Evolutionary conservation across 2,797 vertebrate genomes (phyloP), one percentile per base, ranked within the genome.

Genomic region (Sebastes minor): DNA sequence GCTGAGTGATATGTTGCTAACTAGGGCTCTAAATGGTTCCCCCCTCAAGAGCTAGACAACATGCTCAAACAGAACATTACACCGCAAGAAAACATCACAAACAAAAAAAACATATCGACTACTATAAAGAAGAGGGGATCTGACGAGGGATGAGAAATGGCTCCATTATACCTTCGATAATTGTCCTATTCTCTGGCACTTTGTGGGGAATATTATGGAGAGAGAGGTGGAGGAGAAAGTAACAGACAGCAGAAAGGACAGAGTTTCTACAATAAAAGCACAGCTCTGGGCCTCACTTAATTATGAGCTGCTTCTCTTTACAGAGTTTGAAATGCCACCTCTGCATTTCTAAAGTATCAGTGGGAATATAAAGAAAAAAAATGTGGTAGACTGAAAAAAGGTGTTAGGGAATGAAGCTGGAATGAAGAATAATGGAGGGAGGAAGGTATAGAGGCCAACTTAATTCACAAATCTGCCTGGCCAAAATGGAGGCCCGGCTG

Each of bases 271-370:
- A 82, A 77, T 86, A 86, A 90, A 82, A 70, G 76, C 63, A 49
- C 55, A 84, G 81, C 77, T 84, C 61, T 57, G 74, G 71, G 67
- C 60, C 70, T 78, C 49, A 56, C 69, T 88, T 93, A 91, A 94
- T 94, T 88, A 92, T 78, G 53, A 90, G 76, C 42, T 30, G 32
- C 42, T 78, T 89, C 78, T 70, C 71, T 55, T 9, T 71, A 63
- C 64, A 60, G 81, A 80, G 78, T 83, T 80, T 72, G 68, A 91
- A 92, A 92, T 91, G 87, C 84, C 84, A 89, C 80, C 77, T 69
- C 64, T 88, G 88, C 84, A 86, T 80, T 85, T 82, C 59, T 76
- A 55, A 10, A 38, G 66, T 30, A 60, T 86, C 88, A 76, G 56
- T 71, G 76, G 81, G 77, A 83, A 74, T 68, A 82, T 78, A 71